A percentile compares a stretch with the other conserved stretches of the same genome.
These are phyloP conservation scores for Drosophila obscura DNA, from an alignment of 1,140 invertebrate species.

Conservation along the genomic window DNA sequence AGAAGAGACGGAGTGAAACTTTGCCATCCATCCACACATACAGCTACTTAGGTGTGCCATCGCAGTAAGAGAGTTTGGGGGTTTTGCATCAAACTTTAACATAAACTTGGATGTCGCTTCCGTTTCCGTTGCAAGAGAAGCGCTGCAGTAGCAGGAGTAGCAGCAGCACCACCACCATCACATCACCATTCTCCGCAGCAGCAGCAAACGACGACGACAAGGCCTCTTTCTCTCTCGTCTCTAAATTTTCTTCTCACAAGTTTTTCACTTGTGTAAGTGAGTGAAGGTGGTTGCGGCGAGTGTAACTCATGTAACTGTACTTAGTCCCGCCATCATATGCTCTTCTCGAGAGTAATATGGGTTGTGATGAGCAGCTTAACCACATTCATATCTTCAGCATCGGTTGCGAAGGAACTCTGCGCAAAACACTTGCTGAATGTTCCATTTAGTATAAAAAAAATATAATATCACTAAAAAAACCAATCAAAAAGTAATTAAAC, in stretches of 20 bases:
- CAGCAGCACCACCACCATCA: no score
- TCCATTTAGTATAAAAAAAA: no score
- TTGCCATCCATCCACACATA: slow-evolving; percentile 53
- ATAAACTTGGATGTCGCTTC: slow-evolving; percentile 79
- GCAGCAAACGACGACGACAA: slow-evolving; percentile 30
- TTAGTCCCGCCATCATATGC: slow-evolving; percentile 24
- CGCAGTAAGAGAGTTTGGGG: slow-evolving; percentile 32
- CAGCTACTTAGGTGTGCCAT: slow-evolving; percentile 54
- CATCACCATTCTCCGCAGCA: slow-evolving; percentile 1
- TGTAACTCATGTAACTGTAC: slow-evolving; percentile 23
- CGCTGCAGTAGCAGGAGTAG: no score
- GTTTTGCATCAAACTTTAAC: slow-evolving; percentile 78
- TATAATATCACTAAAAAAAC: no score
- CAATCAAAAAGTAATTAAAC: no score
- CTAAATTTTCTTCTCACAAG: slow-evolving; percentile 33
- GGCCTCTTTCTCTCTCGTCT: background rate
- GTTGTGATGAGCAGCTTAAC: no score
- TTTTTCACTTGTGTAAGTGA: slow-evolving; percentile 26
- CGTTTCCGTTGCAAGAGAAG: slow-evolving; percentile 59
- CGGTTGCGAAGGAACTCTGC: no score
- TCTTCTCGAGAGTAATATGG: no score
- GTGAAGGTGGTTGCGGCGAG: background rate
- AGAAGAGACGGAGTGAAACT: slow-evolving; percentile 56
- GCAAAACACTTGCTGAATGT: no score
- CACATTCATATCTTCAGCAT: no score